Evolutionary conservation across 2,888 invertebrate genomes (phyloP).

Genomic region (Tetrapedia diversipes): DNA sequence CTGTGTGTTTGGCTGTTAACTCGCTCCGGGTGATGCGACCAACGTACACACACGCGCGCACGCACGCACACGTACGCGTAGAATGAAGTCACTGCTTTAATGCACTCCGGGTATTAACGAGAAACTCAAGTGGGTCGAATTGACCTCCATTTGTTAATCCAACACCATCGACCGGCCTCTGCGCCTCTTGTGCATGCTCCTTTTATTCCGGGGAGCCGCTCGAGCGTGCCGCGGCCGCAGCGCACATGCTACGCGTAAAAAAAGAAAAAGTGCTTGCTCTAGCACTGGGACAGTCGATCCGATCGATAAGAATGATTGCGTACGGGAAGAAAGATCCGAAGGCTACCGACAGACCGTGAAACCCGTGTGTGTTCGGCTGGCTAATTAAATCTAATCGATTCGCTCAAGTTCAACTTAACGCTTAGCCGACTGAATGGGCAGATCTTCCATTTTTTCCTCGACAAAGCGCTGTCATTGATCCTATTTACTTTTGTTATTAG

Average conservation of each 20-base stretch:
- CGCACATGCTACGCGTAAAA: background rate
- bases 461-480: too few species aligned
- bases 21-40: constrained; percentile 32
- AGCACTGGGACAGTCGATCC: too few species aligned
- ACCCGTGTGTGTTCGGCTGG: background rate
- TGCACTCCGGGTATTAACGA: constrained; percentile 68
- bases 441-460: too few species aligned
- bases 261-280: too few species aligned
- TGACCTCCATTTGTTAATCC: constrained; percentile 73
- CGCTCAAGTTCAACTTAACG: background rate
- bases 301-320: constrained; percentile 11
- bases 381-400: constrained; percentile 12
- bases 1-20: constrained; percentile 29
- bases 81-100: constrained; percentile 66
- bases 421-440: too few species aligned
- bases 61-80: constrained; percentile 30
- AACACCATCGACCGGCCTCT: constrained; percentile 47
- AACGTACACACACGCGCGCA: too few species aligned
- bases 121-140: constrained; percentile 75
- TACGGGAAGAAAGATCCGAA: constrained; percentile 1
- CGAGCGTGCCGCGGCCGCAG: too few species aligned
- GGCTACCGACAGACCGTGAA: background rate
- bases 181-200: constrained; percentile 9
- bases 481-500: too few species aligned
- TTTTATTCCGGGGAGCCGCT: constrained; percentile 38